These are phyloP conservation scores for Oreochromis grahami DNA, from an alignment of 2,797 vertebrate species.

Conservation along the genomic window DNA sequence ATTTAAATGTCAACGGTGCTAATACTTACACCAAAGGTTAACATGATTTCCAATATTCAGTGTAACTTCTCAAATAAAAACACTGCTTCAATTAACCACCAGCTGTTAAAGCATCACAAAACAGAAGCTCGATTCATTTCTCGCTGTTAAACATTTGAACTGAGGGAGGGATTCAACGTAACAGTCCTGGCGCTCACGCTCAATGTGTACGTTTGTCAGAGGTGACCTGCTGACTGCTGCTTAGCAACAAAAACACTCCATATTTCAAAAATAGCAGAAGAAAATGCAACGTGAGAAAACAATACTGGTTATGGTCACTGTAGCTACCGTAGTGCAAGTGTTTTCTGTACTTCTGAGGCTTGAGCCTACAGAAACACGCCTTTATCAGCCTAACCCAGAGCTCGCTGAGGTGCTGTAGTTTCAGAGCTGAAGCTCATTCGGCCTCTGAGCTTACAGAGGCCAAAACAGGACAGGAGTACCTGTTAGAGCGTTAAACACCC, in stretches of 20 bases:
- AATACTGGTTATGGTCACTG: neutral
- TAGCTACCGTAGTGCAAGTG: neutral
- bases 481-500: neutral
- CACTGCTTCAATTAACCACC: neutral
- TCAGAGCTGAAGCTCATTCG: neutral
- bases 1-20: neutral
- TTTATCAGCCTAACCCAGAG: neutral
- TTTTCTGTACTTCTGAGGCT: neutral
- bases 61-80: neutral
- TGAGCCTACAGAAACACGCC: neutral
- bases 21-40: slow-evolving; percentile 15
- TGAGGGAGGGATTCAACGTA: neutral
- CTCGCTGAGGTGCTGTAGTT: neutral
- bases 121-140: neutral
- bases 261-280: slow-evolving; percentile 16
- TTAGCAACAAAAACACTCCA: slow-evolving; percentile 39
- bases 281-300: slow-evolving; percentile 5
- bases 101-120: neutral
- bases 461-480: neutral
- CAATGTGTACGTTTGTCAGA: slow-evolving; percentile 1
- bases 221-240: slow-evolving; percentile 11
- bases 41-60: neutral
- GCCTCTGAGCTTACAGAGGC: neutral
- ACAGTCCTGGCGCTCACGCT: neutral
- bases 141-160: neutral